phyloP scores from a whole-genome alignment of 2,113 vertebrate genomes.

The Phaethornis superciliosus region DNA sequence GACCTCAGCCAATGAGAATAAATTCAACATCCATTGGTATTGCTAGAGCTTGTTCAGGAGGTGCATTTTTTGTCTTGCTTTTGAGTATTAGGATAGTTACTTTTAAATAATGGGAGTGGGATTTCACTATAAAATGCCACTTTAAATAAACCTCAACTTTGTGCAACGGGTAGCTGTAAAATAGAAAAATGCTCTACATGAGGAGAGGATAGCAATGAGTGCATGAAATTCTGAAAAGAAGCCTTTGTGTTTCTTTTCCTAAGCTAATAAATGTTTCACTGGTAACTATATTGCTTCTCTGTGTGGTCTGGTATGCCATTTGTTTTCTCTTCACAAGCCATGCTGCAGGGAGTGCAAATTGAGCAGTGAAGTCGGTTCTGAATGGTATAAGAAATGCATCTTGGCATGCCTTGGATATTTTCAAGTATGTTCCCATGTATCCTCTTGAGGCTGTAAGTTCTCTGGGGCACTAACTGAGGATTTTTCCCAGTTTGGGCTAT shows the following conservation, averaged over 20 bases:
- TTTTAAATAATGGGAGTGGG: not conserved
- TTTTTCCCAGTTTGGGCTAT: not conserved
- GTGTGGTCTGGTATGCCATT: constrained; percentile 52
- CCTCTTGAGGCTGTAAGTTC: not conserved
- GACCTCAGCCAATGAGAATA: constrained; percentile 21
- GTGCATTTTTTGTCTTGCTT: not conserved
- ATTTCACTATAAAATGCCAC: not conserved
- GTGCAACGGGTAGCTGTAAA: not conserved
- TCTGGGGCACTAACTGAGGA: not conserved
- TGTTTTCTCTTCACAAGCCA: constrained; percentile 34
- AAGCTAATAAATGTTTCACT: constrained; percentile 42
- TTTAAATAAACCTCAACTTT: constrained; percentile 12
- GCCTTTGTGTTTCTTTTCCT: constrained; percentile 26
- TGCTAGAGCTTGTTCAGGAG: not conserved
- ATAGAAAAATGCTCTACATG: not conserved
- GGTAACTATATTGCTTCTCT: constrained; percentile 51
- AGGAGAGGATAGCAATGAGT: not conserved
- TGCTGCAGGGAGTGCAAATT: constrained; percentile 41
- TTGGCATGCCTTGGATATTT: not conserved
- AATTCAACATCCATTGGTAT: not conserved
- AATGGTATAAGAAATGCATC: constrained; percentile 34
- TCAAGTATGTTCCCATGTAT: not conserved
- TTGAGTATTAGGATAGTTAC: not conserved
- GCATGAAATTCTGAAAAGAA: constrained; percentile 22
- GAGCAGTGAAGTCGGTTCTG: constrained; percentile 17